These are phyloP conservation scores for Chaitophorus viminalis DNA, from an alignment of 2,888 invertebrate species.

Conservation along the genomic window DNA sequence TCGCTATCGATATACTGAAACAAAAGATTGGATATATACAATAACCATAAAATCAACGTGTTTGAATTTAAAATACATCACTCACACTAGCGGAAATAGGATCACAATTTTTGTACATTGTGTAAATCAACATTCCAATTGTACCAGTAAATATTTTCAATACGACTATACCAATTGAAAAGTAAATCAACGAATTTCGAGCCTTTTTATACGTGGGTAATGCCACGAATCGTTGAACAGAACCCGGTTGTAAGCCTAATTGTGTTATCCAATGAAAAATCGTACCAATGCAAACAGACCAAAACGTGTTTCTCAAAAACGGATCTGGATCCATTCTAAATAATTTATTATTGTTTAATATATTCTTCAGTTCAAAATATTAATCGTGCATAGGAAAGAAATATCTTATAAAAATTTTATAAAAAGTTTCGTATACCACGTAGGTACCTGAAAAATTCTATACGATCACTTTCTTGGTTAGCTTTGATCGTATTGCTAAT, in stretches of 20 bases:
- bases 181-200: slow-evolving; percentile 69
- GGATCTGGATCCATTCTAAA: slow-evolving; percentile 81
- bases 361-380: no score
- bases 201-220: slow-evolving; percentile 71
- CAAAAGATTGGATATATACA: neutral
- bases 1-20: slow-evolving; percentile 64
- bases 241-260: slow-evolving; percentile 72
- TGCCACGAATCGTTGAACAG: slow-evolving; percentile 73
- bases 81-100: slow-evolving; percentile 69
- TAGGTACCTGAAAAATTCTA: slow-evolving; percentile 83
- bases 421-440: no score
- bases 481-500: slow-evolving; percentile 73
- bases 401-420: no score
- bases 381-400: no score
- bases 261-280: slow-evolving; percentile 72
- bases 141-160: slow-evolving; percentile 72
- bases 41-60: neutral
- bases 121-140: slow-evolving; percentile 73
- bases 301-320: slow-evolving; percentile 82
- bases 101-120: slow-evolving; percentile 76
- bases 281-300: slow-evolving; percentile 79
- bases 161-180: slow-evolving; percentile 70
- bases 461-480: slow-evolving; percentile 73
- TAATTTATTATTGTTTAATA: slow-evolving; percentile 19
- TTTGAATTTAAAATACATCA: neutral